Evolutionary conservation across 2,888 invertebrate species (phyloP), one percentile per base, ranked within the genome.

Genomic region (Monopis laevigella): DNA sequence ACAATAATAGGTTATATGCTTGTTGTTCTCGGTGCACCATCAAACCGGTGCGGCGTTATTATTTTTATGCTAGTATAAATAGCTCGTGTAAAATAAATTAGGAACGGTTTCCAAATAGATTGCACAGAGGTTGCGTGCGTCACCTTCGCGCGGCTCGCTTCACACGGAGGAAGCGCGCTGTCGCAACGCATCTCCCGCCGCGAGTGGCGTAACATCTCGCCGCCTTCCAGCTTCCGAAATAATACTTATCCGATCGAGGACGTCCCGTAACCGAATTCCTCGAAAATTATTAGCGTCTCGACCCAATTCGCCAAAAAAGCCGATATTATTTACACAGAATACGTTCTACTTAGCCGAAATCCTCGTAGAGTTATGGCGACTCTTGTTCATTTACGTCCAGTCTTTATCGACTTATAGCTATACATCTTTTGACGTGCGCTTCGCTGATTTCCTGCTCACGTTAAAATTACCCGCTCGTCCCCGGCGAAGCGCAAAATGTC

Each of bases 331-430:
- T 32, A 32, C 32, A 2, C 14, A 14, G n/a, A n/a, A n/a, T n/a
- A 56, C 67, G 68, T 65, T 65, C 74, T 69, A 73, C 58, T 73
- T 70, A 60, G 66, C 65, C 75, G 68, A 69, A 73, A 74, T 72
- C 65, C 65, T 63, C 62, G 46, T 49, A 49, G 47, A 55, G 55
- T 17, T 14, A 13, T 13, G 30, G 7, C 30, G 32, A 17, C 3
- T 7, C 8, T 7, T 32, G 32, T 32, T 32, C 17, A 32, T 32
- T 14, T 17, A 17, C 32, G 32, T 17, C 17, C n/a, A 17, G n/a
- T n/a, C n/a, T n/a, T 30, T 8, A 11, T 13, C 30, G 12, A 13
- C 14, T 32, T 32, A 32, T 32, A 32, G n/a, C n/a, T 30, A 30
- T 30, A 5, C 14, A 11, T 4, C 28, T 11, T 5, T n/a, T 11